Conservation (phyloP, 2,797 vertebrate genomes). For the Rhadinocentrus ornatus region DNA sequence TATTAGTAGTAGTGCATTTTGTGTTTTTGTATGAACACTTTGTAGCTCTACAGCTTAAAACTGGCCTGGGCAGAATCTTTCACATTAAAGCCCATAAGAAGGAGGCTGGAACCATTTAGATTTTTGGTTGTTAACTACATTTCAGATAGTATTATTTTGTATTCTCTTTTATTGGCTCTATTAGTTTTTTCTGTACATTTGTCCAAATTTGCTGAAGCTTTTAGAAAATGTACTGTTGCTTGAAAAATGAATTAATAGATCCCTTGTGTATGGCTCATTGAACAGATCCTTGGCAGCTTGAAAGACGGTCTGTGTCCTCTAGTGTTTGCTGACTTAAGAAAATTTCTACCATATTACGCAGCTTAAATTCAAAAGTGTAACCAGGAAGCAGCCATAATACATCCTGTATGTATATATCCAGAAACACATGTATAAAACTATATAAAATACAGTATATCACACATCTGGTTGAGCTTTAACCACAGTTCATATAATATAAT, state of each 20-base stretch:
- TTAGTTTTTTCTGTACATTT: constrained; percentile 38
- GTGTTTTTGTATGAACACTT: not conserved
- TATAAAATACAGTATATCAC: too few species aligned
- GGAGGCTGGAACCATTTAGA: not conserved
- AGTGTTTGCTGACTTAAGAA: constrained; percentile 76
- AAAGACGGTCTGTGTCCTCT: constrained; percentile 60
- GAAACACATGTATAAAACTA: too few species aligned
- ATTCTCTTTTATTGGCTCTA: constrained; percentile 25
- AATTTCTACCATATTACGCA: constrained; percentile 73
- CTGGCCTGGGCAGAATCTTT: not conserved
- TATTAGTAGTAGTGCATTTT: not conserved
- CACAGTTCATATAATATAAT: too few species aligned
- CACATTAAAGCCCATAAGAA: not conserved
- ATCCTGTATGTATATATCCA: too few species aligned
- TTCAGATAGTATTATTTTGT: not conserved
- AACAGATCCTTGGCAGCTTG: constrained; percentile 65
- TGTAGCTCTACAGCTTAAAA: not conserved
- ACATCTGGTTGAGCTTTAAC: too few species aligned
- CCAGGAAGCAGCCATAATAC: too few species aligned
- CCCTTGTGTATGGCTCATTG: constrained; percentile 71
- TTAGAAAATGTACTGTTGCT: constrained; percentile 44
- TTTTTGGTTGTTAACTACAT: not conserved
- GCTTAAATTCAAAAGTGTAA: not conserved
- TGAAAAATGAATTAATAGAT: constrained; percentile 69
- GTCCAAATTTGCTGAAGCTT: constrained; percentile 37